Conservation (phyloP, 1,140 invertebrate species). For the silkworm (Bombyx mori) region ASM3026992v2 NC_085131.1:5967001-5967500, state of each 20-base stretch:
- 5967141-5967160: too few relatives aligned
- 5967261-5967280: too few relatives aligned
- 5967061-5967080: constrained; percentile 61
- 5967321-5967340: too few relatives aligned
- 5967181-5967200: too few relatives aligned
- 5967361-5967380: constrained; percentile 28
- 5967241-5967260: too few relatives aligned
- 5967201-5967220: too few relatives aligned
- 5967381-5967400: constrained; percentile 30
- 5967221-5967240: too few relatives aligned
- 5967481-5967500: constrained; percentile 34
- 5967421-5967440: constrained; percentile 54
- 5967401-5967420: constrained; percentile 34
- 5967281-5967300: too few relatives aligned
- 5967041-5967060: constrained; percentile 44
- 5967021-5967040: constrained; percentile 39
- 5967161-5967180: too few relatives aligned
- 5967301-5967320: too few relatives aligned
- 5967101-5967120: constrained; percentile 43
- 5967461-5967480: constrained; percentile 44
- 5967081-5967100: constrained; percentile 67
- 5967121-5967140: too few relatives aligned
- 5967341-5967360: neutral
- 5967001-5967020: constrained; percentile 50
- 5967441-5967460: constrained; percentile 58